Evolutionary conservation across 1,140 invertebrate species (phyloP).

Genomic region (Eupristina koningsbergeri): DNA sequence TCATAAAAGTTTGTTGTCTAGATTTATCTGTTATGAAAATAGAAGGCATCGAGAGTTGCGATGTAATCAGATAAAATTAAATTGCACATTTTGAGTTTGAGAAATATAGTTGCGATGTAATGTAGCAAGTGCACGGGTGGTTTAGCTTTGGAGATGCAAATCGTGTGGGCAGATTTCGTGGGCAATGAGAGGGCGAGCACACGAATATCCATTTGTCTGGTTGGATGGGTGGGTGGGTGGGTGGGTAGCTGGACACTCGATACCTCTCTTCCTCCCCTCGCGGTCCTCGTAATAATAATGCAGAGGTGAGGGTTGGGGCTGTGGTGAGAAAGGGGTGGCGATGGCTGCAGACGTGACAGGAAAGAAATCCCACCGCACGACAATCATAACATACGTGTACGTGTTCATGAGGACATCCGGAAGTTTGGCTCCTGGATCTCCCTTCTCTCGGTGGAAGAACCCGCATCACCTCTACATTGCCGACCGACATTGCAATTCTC

Average conservation of each 20-base stretch:
- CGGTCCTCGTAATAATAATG: slow-evolving; percentile 41
- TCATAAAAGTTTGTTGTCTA: too few relatives aligned
- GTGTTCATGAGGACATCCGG: slow-evolving; percentile 63
- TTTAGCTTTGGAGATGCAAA: too few relatives aligned
- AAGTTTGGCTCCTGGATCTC: slow-evolving; percentile 32
- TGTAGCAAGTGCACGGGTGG: too few relatives aligned
- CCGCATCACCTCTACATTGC: background rate
- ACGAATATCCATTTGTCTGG: slow-evolving; percentile 48
- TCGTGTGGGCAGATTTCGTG: too few relatives aligned
- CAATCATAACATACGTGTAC: slow-evolving; percentile 68
- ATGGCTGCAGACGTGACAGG: slow-evolving; percentile 62
- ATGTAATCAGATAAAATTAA: too few relatives aligned
- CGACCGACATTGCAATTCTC: background rate
- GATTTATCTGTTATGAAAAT: too few relatives aligned
- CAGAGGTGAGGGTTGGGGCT: slow-evolving; percentile 47
- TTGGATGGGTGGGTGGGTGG: slow-evolving; percentile 52
- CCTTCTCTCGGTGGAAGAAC: too few relatives aligned
- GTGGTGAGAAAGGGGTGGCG: slow-evolving; percentile 52
- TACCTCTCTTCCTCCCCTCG: slow-evolving; percentile 63
- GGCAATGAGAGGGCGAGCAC: background rate
- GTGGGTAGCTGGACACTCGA: slow-evolving; percentile 62
- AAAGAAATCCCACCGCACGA: slow-evolving; percentile 63
- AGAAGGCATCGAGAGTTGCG: too few relatives aligned
- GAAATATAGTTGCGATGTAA: too few relatives aligned
- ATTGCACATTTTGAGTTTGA: too few relatives aligned